Evolutionary conservation across 2,888 invertebrate genomes (phyloP).

Genomic region (Unio pictorum): DNA sequence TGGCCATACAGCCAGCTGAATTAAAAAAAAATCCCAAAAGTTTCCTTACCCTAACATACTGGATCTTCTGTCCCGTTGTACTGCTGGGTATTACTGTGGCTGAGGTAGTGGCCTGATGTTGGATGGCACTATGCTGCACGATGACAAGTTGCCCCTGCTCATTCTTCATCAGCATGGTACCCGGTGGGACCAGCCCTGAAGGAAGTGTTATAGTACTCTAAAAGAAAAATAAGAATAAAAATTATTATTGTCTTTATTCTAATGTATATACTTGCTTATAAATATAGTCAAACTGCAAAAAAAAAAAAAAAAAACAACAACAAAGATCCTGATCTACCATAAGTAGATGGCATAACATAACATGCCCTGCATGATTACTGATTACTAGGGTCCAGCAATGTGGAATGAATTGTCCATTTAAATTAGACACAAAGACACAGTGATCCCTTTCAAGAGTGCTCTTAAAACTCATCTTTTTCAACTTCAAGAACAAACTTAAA

Average conservation of each 20-base stretch:
- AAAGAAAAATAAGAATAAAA: conserved; percentile 7
- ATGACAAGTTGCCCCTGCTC: conserved; percentile 97
- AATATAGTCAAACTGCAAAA: too few species aligned
- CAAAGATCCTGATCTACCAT: too few species aligned
- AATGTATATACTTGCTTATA: neutral
- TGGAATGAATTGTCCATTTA: too few species aligned
- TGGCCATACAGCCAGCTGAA: too few species aligned
- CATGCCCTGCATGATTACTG: too few species aligned
- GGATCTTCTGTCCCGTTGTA: conserved; percentile 43
- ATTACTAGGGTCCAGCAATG: too few species aligned
- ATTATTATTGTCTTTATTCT: conserved; percentile 3
- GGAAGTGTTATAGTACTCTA: conserved; percentile 73
- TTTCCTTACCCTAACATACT: conserved; percentile 54
- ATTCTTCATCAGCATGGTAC: conserved; percentile 93
- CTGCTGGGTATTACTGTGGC: conserved; percentile 30
- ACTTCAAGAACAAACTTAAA: too few species aligned
- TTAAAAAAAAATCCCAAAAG: neutral
- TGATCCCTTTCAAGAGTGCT: too few species aligned
- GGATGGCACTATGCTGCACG: conserved; percentile 72
- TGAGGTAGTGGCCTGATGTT: conserved; percentile 28
- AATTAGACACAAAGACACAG: too few species aligned
- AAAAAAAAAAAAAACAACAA: too few species aligned
- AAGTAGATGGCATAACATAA: too few species aligned
- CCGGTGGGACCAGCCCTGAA: conserved; percentile 80
- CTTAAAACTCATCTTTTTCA: too few species aligned